A percentile compares a stretch with the other conserved stretches of the same genome.
Conservation (phyloP, 2,888 invertebrate genomes). For the Colostygia pectinataria region DNA sequence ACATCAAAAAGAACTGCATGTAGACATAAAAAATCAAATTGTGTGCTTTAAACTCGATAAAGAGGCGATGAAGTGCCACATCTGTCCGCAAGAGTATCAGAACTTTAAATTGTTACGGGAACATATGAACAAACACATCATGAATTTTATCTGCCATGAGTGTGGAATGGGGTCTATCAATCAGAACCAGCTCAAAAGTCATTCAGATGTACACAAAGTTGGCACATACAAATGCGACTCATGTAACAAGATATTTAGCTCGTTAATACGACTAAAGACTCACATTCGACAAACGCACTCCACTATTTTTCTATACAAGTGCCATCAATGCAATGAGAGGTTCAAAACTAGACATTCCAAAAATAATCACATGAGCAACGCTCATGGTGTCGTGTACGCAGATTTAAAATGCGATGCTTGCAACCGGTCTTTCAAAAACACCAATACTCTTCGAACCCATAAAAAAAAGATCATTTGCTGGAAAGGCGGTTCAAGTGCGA, state of each 20-base stretch:
- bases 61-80: conserved; percentile 42
- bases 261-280: conserved; percentile 1
- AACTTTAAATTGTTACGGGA: conserved; percentile 51
- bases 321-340: conserved; percentile 52
- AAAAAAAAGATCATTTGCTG: conserved; percentile 64
- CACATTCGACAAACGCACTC: conserved; percentile 20
- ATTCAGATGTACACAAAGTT: conserved; percentile 48
- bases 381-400: conserved; percentile 46
- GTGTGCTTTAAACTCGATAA: conserved; percentile 52
- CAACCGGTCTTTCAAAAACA: conserved; percentile 52
- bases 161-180: conserved; percentile 42
- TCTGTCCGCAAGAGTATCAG: conserved; percentile 43
- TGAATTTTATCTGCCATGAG: conserved; percentile 49
- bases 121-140: conserved; percentile 57
- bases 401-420: conserved; percentile 59
- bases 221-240: conserved; percentile 38
- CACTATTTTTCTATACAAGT: conserved; percentile 38
- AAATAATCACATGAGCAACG: conserved; percentile 53
- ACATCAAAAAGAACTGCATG: conserved; percentile 45
- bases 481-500: conserved; percentile 64
- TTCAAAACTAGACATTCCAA: conserved; percentile 44
- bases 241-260: conserved; percentile 20
- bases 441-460: conserved; percentile 48
- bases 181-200: conserved; percentile 40
- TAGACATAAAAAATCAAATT: conserved; percentile 43